Evolutionary conservation across 1,140 invertebrate species (phyloP).

Genomic region (Dreissena rostriformis): DNA sequence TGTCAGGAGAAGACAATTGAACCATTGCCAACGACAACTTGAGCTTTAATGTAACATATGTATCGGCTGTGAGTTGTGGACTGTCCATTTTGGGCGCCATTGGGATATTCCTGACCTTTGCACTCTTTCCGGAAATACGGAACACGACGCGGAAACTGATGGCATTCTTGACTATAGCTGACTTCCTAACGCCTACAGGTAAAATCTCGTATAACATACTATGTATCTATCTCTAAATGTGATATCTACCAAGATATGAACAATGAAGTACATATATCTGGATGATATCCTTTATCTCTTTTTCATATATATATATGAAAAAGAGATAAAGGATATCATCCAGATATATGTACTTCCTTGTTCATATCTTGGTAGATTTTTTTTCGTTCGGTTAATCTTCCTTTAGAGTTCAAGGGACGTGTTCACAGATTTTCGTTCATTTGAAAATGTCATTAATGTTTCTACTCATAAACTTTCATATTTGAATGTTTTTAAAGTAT

Average conservation of each 20-base stretch:
- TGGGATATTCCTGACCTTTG: conserved; percentile 12
- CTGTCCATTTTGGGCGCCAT: conserved; percentile 29
- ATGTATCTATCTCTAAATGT: not conserved
- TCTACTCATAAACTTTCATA: too few relatives aligned
- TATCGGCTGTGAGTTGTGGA: conserved; percentile 16
- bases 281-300: too few relatives aligned
- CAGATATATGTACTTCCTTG: too few relatives aligned
- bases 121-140: conserved; percentile 27
- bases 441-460: too few relatives aligned
- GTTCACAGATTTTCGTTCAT: too few relatives aligned
- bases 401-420: too few relatives aligned
- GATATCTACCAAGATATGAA: not conserved
- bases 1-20: not conserved
- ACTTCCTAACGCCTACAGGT: conserved; percentile 28
- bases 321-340: too few relatives aligned
- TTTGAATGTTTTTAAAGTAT: too few relatives aligned
- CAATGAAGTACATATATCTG: too few relatives aligned
- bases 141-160: conserved; percentile 20
- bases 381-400: too few relatives aligned
- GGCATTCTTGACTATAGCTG: conserved; percentile 20
- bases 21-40: not conserved
- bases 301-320: too few relatives aligned
- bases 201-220: not conserved
- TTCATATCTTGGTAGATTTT: too few relatives aligned
- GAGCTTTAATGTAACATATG: not conserved